A percentile compares a stretch with the other conserved stretches of the same genome.
Conservation (phyloP, 1,140 invertebrate genomes). For the Apis florea region DNA sequence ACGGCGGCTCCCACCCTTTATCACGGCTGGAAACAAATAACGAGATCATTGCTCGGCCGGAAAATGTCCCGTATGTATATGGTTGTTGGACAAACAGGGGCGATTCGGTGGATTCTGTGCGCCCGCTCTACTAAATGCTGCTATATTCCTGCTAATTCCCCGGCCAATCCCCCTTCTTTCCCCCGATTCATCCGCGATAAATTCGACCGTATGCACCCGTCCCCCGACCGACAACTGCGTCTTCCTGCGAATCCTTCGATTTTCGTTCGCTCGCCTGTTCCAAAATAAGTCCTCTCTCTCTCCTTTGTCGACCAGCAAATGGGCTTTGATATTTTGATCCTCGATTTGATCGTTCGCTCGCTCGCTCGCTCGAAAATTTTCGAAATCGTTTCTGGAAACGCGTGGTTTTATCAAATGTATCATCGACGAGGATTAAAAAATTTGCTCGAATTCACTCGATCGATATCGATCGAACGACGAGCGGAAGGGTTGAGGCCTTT, state of each 20-base stretch:
- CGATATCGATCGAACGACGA: constrained; percentile 36
- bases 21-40: constrained; percentile 61
- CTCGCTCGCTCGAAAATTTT: no score
- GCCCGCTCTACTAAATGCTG: constrained; percentile 69
- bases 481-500: constrained; percentile 47
- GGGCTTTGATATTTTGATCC: not conserved
- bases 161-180: constrained; percentile 66
- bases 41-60: constrained; percentile 68
- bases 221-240: constrained; percentile 10
- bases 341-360: not conserved
- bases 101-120: constrained; percentile 56
- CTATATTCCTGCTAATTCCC: constrained; percentile 75
- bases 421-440: no score
- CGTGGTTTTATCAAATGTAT: no score
- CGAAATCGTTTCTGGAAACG: no score
- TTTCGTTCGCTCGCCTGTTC: not conserved
- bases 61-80: constrained; percentile 63
- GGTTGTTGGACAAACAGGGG: constrained; percentile 36
- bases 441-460: not conserved
- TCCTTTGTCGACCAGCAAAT: not conserved
- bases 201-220: not conserved
- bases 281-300: constrained; percentile 10
- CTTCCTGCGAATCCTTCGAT: not conserved
- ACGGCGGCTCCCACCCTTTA: constrained; percentile 50
- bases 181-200: constrained; percentile 27